Conservation (phyloP, 2,888 invertebrate species). For the Megastigmus dorsalis region DNA sequence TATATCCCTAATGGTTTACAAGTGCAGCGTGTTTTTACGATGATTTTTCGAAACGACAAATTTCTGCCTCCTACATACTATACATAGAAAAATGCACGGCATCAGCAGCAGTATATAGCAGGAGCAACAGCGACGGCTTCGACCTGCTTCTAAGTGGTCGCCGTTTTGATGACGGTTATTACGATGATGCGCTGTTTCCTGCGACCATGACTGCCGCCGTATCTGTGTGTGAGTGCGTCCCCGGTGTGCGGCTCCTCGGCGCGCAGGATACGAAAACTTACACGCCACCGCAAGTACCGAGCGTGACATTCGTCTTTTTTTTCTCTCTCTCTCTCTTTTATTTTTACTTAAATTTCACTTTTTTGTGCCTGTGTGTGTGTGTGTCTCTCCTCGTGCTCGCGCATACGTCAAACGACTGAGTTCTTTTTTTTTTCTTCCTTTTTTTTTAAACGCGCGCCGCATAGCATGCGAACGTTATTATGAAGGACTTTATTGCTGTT, state of each 20-base stretch:
- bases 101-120: no score
- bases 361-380: no score
- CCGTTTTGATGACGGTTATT: constrained; percentile 73
- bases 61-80: constrained; percentile 47
- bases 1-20: constrained; percentile 28
- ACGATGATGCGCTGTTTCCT: constrained; percentile 73
- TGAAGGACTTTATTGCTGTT: constrained; percentile 13
- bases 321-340: background rate
- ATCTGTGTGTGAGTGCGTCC: no score
- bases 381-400: background rate
- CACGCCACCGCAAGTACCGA: constrained; percentile 51
- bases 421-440: background rate
- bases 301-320: constrained; percentile 49
- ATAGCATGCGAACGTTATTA: no score
- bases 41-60: constrained; percentile 60
- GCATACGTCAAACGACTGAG: background rate
- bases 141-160: constrained; percentile 70
- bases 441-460: background rate
- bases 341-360: constrained; percentile 48
- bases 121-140: no score
- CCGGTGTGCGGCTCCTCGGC: background rate
- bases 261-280: constrained; percentile 55
- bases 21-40: constrained; percentile 37
- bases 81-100: background rate
- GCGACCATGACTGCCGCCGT: constrained; percentile 70